Base-by-base conservation (phyloP, 2,797 vertebrate genomes). In the Tympanoctomys barrerae region DNA sequence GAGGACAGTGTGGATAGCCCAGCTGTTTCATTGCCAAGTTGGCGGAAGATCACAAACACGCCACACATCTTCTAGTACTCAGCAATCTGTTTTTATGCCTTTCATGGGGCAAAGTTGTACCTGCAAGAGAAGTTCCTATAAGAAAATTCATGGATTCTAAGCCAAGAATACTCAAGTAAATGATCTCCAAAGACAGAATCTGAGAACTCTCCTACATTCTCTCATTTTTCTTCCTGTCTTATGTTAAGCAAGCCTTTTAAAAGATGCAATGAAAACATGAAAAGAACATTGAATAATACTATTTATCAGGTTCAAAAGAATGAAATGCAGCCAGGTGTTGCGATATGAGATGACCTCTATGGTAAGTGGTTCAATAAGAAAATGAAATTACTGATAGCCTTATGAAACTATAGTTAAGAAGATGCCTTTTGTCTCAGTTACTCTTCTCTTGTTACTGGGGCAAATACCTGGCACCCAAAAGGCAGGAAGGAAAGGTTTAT, bases 1-100 rank as follows among this genome's bases (percentile, higher is more conserved):
- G 26, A 6, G 11, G 36, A 31, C 0, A 8, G 10, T 7, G 1
- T 10, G 18, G n/a, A 31, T 18, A 21, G 24, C 28, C 33, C 54
- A 8, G 33, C 14, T 49, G 7, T n/a, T 73, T 12, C 24, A 33
- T 19, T 6, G 22, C 57, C 12, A 28, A 22, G 28, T 19, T 46
- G 59, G 22, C 22, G 39, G 21, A 42, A 1, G 10, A 5, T 77
- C 81, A 19, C 33, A 59, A 52, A 75, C 59, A 66, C 26, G 39
- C 49, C 62, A 77, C 31, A 2, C 8, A 13, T 14, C 12, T 52
- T 28, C 3, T 12, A 33, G 19, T 2, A 22, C 2, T 0, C 5
- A 28, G 24, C 8, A 19, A 1, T 46, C 52, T 8, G 18, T 57
- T 14, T 66, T 61, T 59, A 4, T 7, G 59, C 13, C 31, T n/a